Evolutionary conservation across 2,113 vertebrate species (phyloP), one percentile per base, ranked within the genome.

Genomic region (Lamprotornis superbus): DNA sequence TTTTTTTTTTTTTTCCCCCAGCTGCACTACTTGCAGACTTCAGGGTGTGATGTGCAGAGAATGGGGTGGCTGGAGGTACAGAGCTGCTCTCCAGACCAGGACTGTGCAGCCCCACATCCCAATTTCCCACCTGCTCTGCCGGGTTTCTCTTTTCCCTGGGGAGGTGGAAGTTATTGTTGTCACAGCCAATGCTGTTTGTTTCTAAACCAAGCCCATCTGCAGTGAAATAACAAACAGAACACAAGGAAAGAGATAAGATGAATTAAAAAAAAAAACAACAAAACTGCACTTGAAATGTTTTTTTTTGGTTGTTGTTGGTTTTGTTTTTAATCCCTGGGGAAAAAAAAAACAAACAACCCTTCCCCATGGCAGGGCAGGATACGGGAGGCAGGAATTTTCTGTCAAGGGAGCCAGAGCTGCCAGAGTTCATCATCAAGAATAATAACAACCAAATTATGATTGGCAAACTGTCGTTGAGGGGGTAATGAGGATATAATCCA

Each of bases 371-470:
- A 18, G 78, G 53, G 81, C 65, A 81, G 94, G 83, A 75, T 78
- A 61, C 0, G 1, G n/a, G 84, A 93, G 63, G 22, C 37, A 91
- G 88, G 71, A 91, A 90, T 97, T 97, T 97, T 94, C 87, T 89
- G 33, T 92, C 16, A 3, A 64, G 76, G 52, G 53, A 93, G 25
- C 4, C 1, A 7, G 65, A 94, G 47, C 94, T 97, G 88, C 74
- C 42, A 12, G 87, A 90, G 70, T 97, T 97, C 90, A 44, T 97
- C 94, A 96, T 67, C 76, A 91, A 79, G 95, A 96, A 94, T 95
- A 95, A 93, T 90, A 91, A 95, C 90, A 64, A 94, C 46, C 50
- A 31, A 71, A 85, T 71, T 68, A 67, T 96, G 96, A 97, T 60
- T 95, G 97, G 96, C 93, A 97, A 97, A 97, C 76, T 88, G 88